These are phyloP conservation scores for Hypotaenidia okinawae DNA, from an alignment of 2,797 vertebrate species.

Conservation along the genomic window DNA sequence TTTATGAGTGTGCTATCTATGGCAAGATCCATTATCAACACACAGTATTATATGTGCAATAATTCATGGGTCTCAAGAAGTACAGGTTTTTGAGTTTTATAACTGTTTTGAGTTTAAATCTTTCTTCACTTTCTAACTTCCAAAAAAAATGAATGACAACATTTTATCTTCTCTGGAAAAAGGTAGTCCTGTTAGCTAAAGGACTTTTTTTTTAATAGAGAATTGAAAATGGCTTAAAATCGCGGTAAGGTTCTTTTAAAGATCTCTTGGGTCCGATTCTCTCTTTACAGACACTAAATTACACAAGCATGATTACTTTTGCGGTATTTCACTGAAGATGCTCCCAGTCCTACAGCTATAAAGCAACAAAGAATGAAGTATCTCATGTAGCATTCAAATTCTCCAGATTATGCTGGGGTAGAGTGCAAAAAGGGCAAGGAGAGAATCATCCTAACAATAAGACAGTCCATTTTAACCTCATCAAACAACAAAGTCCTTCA, in stretches of 20 bases:
- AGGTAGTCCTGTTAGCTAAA: neutral
- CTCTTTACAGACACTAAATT: slow-evolving; percentile 4
- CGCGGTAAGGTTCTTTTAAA: neutral
- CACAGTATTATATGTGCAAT: neutral
- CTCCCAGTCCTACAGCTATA: neutral
- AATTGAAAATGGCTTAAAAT: neutral
- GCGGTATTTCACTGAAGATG: neutral
- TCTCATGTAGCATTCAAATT: neutral
- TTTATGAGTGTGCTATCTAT: neutral
- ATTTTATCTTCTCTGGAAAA: neutral
- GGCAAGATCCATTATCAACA: neutral
- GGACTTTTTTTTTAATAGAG: neutral
- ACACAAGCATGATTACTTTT: neutral
- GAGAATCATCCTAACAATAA: neutral
- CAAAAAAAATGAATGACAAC: neutral
- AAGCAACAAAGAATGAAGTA: neutral
- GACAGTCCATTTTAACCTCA: neutral
- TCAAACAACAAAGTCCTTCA: neutral
- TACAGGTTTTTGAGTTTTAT: neutral
- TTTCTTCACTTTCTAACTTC: neutral
- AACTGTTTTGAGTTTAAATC: too few relatives aligned
- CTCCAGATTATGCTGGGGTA: neutral
- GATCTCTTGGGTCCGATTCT: neutral
- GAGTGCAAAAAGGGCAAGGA: neutral
- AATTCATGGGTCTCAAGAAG: neutral